Conservation (phyloP, 2,113 vertebrate species). For the Rhinopithecus roxellana region DNA sequence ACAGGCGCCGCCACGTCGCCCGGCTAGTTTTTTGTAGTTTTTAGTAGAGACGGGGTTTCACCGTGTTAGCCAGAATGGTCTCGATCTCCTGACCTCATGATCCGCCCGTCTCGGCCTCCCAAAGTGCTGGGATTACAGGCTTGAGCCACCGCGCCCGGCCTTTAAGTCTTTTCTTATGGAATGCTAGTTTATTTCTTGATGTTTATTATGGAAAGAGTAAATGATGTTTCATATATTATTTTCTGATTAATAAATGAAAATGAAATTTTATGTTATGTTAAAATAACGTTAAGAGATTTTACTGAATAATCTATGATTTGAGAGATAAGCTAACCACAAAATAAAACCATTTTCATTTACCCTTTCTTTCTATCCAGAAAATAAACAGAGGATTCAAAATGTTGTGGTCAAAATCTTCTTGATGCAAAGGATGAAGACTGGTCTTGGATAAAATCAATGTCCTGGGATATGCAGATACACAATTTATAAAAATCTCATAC, state of each 20-base stretch:
- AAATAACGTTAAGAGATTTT: neutral
- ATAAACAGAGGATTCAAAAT: neutral
- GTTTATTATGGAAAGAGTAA: neutral
- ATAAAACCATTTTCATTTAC: slow-evolving; percentile 21
- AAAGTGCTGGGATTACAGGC: too few species aligned
- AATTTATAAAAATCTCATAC: neutral
- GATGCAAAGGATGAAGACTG: neutral
- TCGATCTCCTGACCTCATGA: too few species aligned
- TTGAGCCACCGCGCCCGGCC: too few species aligned
- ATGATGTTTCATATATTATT: neutral
- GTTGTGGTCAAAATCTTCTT: neutral
- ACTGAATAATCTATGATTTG: neutral
- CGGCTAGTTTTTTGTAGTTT: too few species aligned
- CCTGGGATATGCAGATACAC: neutral
- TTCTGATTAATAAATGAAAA: slow-evolving; percentile 15
- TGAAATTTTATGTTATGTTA: too few species aligned
- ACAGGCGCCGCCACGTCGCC: too few species aligned
- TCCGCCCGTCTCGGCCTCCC: too few species aligned
- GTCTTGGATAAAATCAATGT: neutral
- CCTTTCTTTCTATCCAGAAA: neutral
- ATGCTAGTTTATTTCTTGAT: neutral
- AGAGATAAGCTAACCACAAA: neutral
- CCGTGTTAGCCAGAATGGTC: too few species aligned
- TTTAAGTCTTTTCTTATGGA: neutral
- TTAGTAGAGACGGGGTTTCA: too few species aligned